These are phyloP conservation scores for Phoenicopterus ruber DNA, from an alignment of 2,113 vertebrate species.

Conservation along the genomic window DNA sequence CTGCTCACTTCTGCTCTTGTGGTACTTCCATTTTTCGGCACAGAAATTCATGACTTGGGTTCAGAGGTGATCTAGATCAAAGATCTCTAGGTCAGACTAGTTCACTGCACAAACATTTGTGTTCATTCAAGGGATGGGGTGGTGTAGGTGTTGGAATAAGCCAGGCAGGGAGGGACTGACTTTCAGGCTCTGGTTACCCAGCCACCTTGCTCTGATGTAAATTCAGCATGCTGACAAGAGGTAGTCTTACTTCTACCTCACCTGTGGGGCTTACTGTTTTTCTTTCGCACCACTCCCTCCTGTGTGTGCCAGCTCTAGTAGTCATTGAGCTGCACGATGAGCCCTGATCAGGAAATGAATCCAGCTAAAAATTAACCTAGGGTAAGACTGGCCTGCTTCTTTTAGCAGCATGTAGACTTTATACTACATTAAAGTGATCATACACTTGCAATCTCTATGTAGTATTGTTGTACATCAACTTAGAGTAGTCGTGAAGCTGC, in stretches of 20 bases:
- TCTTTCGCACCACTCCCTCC: background rate
- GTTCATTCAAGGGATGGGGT: background rate
- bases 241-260: background rate
- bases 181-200: background rate
- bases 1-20: background rate
- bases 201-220: background rate
- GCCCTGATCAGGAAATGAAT: background rate
- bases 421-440: accelerated
- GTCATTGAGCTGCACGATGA: background rate
- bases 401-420: background rate
- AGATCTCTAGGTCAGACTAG: background rate
- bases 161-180: background rate
- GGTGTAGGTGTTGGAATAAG: background rate
- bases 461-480: background rate
- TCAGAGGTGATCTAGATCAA: background rate
- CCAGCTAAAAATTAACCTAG: background rate
- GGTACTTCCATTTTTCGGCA: background rate
- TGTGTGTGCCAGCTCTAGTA: background rate
- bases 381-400: background rate
- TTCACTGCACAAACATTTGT: background rate
- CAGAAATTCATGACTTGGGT: background rate
- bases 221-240: background rate
- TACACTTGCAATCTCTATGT: background rate
- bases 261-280: background rate
- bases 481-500: background rate